Conservation (phyloP, 2,888 invertebrate genomes). For the Choristoneura rosaceana region DNA sequence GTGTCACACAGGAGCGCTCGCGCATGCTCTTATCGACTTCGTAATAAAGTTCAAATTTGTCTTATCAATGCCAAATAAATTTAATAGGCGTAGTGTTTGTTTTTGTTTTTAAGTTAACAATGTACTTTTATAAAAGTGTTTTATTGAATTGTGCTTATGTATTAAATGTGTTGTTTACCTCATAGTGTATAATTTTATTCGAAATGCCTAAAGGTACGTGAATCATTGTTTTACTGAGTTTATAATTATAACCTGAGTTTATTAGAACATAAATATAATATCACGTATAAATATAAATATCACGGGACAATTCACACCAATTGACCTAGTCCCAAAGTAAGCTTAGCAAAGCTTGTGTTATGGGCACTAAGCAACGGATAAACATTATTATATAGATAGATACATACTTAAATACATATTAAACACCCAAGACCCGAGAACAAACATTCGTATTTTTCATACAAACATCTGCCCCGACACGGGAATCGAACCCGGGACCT, state of each 20-base stretch:
- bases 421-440: too few relatives aligned
- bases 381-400: too few relatives aligned
- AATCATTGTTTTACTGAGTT: constrained; percentile 3
- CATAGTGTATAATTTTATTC: not conserved
- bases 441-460: too few relatives aligned
- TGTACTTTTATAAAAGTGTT: not conserved
- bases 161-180: not conserved
- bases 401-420: too few relatives aligned
- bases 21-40: not conserved
- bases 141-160: not conserved
- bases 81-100: not conserved
- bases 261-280: too few relatives aligned
- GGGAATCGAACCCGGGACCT: too few relatives aligned
- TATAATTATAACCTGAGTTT: not conserved
- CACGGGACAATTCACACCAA: too few relatives aligned
- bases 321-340: too few relatives aligned
- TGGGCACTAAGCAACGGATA: too few relatives aligned
- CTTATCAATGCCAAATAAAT: not conserved
- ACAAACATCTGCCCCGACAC: too few relatives aligned
- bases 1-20: not conserved
- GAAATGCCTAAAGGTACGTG: constrained; percentile 16
- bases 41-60: not conserved
- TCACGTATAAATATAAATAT: too few relatives aligned
- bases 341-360: too few relatives aligned
- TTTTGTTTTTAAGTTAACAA: not conserved